Evolutionary conservation across 2,797 vertebrate genomes (phyloP), one percentile per base, ranked within the genome.

Genomic region (Xiphorhynchus erythropygius): DNA sequence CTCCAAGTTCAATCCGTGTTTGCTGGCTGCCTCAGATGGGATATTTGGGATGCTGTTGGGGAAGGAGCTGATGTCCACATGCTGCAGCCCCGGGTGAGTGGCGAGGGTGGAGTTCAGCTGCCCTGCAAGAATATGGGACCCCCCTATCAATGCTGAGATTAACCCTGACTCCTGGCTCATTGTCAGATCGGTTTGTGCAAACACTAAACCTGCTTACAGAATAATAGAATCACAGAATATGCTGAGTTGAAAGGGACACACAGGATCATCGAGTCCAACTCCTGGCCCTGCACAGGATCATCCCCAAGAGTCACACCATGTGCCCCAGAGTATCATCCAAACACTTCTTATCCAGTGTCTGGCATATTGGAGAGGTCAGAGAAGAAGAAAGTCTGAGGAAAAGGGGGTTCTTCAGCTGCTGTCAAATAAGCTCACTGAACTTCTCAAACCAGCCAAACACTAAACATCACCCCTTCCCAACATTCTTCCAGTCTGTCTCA

Each of bases 11-110:
- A 87, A 87, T 52, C 91, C 60, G 2, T 3, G 18, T 73, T 86
- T 89, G 53, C 87, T 94, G 94, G 84, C 93, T 93, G 73, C 57
- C 70, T 86, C 60, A 4, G 67, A 28, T 42, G 47, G 82, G 91
- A 81, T 79, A 35, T 78, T 84, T 78, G 79, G 74, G 93, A 91
- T 83, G 64, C 35, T 93, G 80, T 70, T 87, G 64, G 52, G 88
- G 83, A 92, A 84, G 82, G 46, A 96, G 56, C 60, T 82, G 90
- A 71, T 50, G 77, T 28, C 56, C 8, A 4, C 30, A 12, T 0
- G 16, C 47, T 85, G 42, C 2, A 7, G 55, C 18, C 44, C 33
- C 59, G 33, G 21, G 13, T 37, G 37, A 44, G 59, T 4, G 25
- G 17, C 13, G 13, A 78, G 69, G 56, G 44, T 64, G 18, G 50